Evolutionary conservation across 2,113 vertebrate genomes (phyloP), one percentile per base, ranked within the genome.

Genomic region (Limanda limanda): DNA sequence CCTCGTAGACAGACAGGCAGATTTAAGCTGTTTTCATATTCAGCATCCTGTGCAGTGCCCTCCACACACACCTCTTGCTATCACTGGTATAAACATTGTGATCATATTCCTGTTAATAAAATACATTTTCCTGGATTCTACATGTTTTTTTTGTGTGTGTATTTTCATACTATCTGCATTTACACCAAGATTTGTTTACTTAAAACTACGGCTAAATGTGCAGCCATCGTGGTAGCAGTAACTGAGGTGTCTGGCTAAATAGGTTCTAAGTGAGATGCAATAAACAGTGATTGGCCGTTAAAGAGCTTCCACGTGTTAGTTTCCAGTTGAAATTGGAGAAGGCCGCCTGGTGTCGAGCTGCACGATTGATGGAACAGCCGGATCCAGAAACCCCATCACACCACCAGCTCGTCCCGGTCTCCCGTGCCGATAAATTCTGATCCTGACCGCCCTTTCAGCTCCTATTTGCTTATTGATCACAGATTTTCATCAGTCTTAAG

Each of bases 381-480:
- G 59, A 84, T 68, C 81, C 70, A 13, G 6, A 71, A 68, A 76
- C 64, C 68, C 68, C 24, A 47, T 78, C 76, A 82, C 61, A 67
- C 68, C 68, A 20, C 14, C 1, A 12, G 21, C 58, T 76, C 69
- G 59, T 52, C 64, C 64, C 74, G 24, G 27, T 40, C 58, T 83
- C 72, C 74, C 79, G 56, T 24, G 45, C 68, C 83, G 79, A 74
- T 93, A 86, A 91, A 89, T 92, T 76, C 86, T 81, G 65, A 72
- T 79, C 71, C 61, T 5, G 54, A 65, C 85, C 60, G 74, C 67
- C 83, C 80, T 87, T 88, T 89, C 77, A 77, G 78, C 74, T 83
- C 71, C 82, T 62, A 90, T 92, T 88, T 91, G 81, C 85, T 91
- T 93, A 94, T 93, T 76, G 93, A 94, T 94, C 81, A 9, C 15